These are phyloP conservation scores for Lycaena phlaeas DNA, from an alignment of 2,888 invertebrate genomes.

Conservation along the genomic window DNA sequence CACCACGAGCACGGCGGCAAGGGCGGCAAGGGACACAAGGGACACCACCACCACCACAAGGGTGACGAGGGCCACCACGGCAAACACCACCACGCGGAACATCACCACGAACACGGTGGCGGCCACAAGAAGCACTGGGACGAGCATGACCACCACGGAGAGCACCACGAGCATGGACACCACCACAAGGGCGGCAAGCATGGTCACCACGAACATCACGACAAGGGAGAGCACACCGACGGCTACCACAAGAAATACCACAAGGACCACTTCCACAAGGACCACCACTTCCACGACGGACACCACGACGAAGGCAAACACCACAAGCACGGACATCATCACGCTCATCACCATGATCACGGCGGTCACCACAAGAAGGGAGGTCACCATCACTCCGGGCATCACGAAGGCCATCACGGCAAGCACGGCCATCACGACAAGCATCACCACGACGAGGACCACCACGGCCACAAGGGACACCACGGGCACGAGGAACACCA, in stretches of 20 bases:
- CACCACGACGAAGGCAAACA: slow-evolving; percentile 88
- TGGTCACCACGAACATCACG: slow-evolving; percentile 87
- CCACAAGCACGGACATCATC: slow-evolving; percentile 83
- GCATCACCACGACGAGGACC: slow-evolving; percentile 84
- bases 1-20: slow-evolving; percentile 81
- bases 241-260: slow-evolving; percentile 89
- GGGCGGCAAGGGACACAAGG: slow-evolving; percentile 83
- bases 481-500: slow-evolving; percentile 84
- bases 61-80: slow-evolving; percentile 84
- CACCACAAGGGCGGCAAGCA: slow-evolving; percentile 85
- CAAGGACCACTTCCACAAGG: slow-evolving; percentile 90
- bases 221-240: slow-evolving; percentile 85
- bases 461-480: slow-evolving; percentile 85
- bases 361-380: slow-evolving; percentile 87
- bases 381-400: slow-evolving; percentile 82
- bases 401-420: slow-evolving; percentile 84
- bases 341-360: slow-evolving; percentile 81
- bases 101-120: slow-evolving; percentile 82
- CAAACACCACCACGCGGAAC: slow-evolving; percentile 81
- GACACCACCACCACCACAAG: slow-evolving; percentile 83
- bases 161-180: slow-evolving; percentile 83
- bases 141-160: slow-evolving; percentile 81
- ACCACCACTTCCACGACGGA: slow-evolving; percentile 91
- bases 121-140: slow-evolving; percentile 87
- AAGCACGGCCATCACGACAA: slow-evolving; percentile 87